phyloP scores from a whole-genome alignment of 2,113 vertebrate species.

The Petrocephalus zakoni region DNA sequence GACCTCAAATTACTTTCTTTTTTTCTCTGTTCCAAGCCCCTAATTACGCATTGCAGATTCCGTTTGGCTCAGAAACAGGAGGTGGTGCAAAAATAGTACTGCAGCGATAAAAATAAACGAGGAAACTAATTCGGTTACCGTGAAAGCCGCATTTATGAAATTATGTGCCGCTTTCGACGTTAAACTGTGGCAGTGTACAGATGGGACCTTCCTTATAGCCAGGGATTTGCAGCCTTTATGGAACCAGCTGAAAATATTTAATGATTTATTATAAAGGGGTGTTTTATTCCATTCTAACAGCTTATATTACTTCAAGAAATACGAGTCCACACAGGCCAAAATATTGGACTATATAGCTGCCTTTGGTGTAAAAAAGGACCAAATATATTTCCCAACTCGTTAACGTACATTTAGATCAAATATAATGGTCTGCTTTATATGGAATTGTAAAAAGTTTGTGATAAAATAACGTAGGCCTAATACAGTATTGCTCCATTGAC shows the following conservation, averaged over 20 bases:
- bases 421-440: not conserved
- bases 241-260: not conserved
- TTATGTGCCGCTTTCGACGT: not conserved
- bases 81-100: constrained; percentile 33
- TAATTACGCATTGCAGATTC: constrained; percentile 21
- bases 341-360: not conserved
- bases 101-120: constrained; percentile 36
- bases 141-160: constrained; percentile 41
- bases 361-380: not conserved
- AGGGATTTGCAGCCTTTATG: not conserved
- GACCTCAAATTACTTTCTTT: constrained; percentile 9
- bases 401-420: not conserved
- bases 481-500: not conserved
- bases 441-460: not conserved
- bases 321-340: not conserved
- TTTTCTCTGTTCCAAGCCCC: not conserved
- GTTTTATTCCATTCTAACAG: not conserved
- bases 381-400: not conserved
- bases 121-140: constrained; percentile 34
- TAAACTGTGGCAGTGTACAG: not conserved
- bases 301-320: not conserved
- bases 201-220: not conserved
- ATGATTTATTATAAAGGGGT: not conserved
- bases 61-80: constrained; percentile 26
- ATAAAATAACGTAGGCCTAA: not conserved